A percentile compares a stretch with the other conserved stretches of the same genome.
These are phyloP conservation scores for Coleophora flavipennella DNA, from an alignment of 2,888 invertebrate genomes.

Conservation along the genomic window DNA sequence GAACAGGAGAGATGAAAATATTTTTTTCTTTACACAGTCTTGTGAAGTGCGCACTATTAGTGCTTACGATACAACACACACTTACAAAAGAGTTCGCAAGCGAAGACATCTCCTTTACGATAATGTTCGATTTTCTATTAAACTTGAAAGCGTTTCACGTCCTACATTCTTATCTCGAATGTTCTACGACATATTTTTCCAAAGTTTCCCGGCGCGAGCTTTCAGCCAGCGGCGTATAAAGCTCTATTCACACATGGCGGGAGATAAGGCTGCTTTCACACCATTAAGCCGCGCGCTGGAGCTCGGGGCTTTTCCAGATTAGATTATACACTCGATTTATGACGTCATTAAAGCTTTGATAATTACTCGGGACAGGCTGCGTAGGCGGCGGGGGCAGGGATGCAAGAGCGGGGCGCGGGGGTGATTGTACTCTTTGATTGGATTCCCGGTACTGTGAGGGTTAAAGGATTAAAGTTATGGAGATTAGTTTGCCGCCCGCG, in stretches of 20 bases:
- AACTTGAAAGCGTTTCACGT: slow-evolving; percentile 69
- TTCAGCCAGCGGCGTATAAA: slow-evolving; percentile 70
- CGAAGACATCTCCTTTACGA: slow-evolving; percentile 16
- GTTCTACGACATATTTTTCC: slow-evolving; percentile 72
- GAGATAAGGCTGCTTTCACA: slow-evolving; percentile 74
- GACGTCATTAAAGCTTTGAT: slow-evolving; percentile 74
- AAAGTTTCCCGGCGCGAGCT: slow-evolving; percentile 71
- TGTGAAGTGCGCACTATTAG: not conserved
- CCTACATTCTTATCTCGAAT: slow-evolving; percentile 72
- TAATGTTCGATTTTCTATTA: slow-evolving; percentile 74
- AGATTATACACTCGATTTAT: slow-evolving; percentile 75
- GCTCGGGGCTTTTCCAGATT: slow-evolving; percentile 74
- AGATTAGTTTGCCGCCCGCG: slow-evolving; percentile 72
- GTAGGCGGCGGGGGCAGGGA: slow-evolving; percentile 55
- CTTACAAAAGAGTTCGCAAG: slow-evolving; percentile 29
- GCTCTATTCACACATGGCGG: slow-evolving; percentile 73
- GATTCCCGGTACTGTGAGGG: slow-evolving; percentile 70
- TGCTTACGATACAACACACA: not conserved
- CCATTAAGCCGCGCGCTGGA: slow-evolving; percentile 71
- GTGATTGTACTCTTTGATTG: slow-evolving; percentile 71
- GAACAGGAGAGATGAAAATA: slow-evolving; percentile 71
- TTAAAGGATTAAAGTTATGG: slow-evolving; percentile 73
- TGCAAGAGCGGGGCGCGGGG: slow-evolving; percentile 33
- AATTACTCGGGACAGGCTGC: slow-evolving; percentile 74
- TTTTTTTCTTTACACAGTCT: slow-evolving; percentile 46